Percentiles rank a stretch among this genome's conserved stretches.
Conservation (phyloP, 2,888 invertebrate species). For the Thymelicus sylvestris region DNA sequence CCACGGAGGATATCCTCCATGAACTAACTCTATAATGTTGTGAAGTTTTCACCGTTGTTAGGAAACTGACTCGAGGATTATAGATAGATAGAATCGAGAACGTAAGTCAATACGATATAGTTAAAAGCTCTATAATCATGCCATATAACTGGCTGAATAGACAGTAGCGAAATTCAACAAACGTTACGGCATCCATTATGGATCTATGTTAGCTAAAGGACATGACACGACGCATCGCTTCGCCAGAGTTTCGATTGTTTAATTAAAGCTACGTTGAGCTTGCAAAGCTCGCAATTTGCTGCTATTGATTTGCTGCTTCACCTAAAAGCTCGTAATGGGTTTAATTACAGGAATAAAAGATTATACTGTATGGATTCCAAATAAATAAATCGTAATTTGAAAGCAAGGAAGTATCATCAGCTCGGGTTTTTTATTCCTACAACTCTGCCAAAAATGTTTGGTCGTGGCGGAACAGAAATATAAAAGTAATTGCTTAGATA, state of each 20-base stretch:
- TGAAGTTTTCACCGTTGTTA: too few species aligned
- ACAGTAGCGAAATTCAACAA: not conserved
- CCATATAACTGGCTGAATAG: not conserved
- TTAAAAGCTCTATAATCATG: not conserved
- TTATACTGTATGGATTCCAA: not conserved
- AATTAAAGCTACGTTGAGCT: constrained; percentile 35
- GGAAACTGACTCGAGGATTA: too few species aligned
- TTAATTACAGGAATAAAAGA: not conserved
- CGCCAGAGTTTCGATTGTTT: constrained; percentile 32
- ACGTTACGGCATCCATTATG: constrained; percentile 7
- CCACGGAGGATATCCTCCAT: too few species aligned
- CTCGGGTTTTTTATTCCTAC: too few species aligned
- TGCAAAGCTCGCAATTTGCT: constrained; percentile 29
- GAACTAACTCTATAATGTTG: too few species aligned
- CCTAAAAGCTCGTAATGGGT: constrained; percentile 14
- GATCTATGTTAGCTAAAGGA: constrained; percentile 23
- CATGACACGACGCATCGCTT: constrained; percentile 22
- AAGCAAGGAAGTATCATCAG: too few species aligned
- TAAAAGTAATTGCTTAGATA: not conserved
- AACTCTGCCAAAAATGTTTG: too few species aligned
- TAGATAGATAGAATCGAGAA: too few species aligned
- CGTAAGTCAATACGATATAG: not conserved
- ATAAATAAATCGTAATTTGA: too few species aligned
- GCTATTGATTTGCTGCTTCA: constrained; percentile 31
- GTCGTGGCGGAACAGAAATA: too few species aligned